Evolutionary conservation across 2,888 invertebrate genomes (phyloP), one percentile per base, ranked within the genome.

Genomic region (Empis stercorea): DNA sequence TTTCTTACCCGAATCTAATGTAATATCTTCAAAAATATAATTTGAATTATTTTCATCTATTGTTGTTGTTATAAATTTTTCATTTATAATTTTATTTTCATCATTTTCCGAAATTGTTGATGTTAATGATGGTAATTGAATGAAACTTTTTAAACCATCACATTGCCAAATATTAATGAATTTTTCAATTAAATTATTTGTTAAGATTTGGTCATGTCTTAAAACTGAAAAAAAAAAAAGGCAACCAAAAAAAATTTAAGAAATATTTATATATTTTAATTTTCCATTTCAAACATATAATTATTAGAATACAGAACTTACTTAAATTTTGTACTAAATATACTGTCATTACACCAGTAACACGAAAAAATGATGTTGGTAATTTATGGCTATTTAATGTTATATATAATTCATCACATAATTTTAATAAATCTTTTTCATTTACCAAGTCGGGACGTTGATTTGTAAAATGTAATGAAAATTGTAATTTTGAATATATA

Each of bases 311-410:
- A n/a, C n/a, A 37, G 10, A 32, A 48, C 16, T 54, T 54, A 46
- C 68, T 63, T 6, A 69, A 48, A 39, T 67, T 55, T 45, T 67
- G 63, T 7, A 62, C 27, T n/a, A 69, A 48, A 30, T 62, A 60
- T 1, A 69, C 53, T 11, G 61, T 43, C 4, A 57, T 52, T 0
- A 58, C 50, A 1, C 61, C 62, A 2, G 65, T 48, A 10, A 65
- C 41, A 17, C 61, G 57, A 49, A 63, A 65, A 27, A 61, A 60
- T 9, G 61, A 55, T 1, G 58, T 57, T 0, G 69, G 67, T 9
- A 56, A 27, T 16, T 13, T 43, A 13, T 55, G 55, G 14, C 37
- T 37, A 20, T 45, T 45, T 20, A 69, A 38, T 4, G 56, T 55
- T 42, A 63, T 54, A 1, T 49, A 46, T 4, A 60, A 59, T 2